Percentiles rank a stretch among this genome's conserved stretches.
These are phyloP conservation scores for Mongoloraphidia duomilia DNA, from an alignment of 2,888 invertebrate genomes.

Conservation along the genomic window DNA sequence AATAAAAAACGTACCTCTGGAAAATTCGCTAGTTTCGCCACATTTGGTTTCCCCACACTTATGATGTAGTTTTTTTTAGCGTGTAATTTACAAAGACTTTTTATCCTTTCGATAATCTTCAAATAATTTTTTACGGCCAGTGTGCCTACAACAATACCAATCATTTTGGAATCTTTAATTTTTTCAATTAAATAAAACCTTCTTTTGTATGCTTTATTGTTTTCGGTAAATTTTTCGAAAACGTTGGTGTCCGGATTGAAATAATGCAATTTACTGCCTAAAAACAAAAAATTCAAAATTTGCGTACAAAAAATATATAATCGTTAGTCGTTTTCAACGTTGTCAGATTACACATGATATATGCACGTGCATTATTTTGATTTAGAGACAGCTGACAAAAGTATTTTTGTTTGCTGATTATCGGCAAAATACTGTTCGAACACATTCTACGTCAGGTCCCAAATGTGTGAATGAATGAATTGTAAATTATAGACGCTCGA, in stretches of 20 bases:
- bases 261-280: constrained; percentile 41
- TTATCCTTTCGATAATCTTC: constrained; percentile 57
- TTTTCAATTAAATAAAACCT: constrained; percentile 77
- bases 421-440: no score
- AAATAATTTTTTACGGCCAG: constrained; percentile 69
- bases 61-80: constrained; percentile 84
- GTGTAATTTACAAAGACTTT: constrained; percentile 52
- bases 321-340: neutral
- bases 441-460: no score
- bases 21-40: constrained; percentile 90
- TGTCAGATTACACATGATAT: no score
- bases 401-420: no score
- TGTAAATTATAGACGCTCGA: no score
- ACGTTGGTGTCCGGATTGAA: constrained; percentile 32
- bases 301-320: constrained; percentile 5
- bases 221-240: constrained; percentile 23
- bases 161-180: constrained; percentile 73
- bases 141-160: constrained; percentile 87
- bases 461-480: no score
- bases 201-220: constrained; percentile 54
- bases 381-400: no score
- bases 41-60: constrained; percentile 88
- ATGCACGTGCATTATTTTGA: no score
- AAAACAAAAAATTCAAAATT: constrained; percentile 20
- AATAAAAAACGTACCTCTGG: constrained; percentile 45